Evolutionary conservation across 2,797 vertebrate genomes (phyloP).

Genomic region (Chrysolophus pictus): DNA sequence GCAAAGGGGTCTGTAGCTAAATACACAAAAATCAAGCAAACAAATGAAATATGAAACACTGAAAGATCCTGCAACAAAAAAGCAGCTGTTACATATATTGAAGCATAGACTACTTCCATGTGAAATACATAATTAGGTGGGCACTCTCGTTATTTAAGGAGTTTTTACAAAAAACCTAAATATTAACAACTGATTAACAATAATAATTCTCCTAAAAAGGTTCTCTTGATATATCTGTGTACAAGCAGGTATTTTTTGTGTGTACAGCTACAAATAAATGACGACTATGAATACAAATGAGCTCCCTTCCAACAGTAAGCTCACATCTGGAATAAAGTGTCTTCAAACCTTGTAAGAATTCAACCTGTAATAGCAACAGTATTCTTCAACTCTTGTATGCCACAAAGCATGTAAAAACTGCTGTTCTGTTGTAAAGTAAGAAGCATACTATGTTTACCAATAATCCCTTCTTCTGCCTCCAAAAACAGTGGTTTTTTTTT

Average conservation of each 20-base stretch:
- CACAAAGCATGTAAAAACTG: background rate
- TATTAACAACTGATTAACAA: background rate
- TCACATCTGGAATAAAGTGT: background rate
- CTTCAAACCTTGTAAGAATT: background rate
- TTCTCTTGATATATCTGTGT: background rate
- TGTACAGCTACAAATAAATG: background rate
- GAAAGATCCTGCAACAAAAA: background rate
- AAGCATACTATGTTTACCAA: background rate
- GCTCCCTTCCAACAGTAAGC: background rate
- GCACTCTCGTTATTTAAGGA: background rate
- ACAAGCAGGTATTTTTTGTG: background rate
- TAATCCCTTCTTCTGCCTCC: background rate
- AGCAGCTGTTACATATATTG: background rate
- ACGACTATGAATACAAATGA: background rate
- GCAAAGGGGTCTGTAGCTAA: conserved; percentile 91
- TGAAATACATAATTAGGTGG: background rate
- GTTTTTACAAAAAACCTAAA: background rate
- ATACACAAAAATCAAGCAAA: conserved; percentile 13
- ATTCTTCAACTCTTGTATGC: background rate
- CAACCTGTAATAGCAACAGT: background rate
- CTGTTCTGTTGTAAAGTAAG: background rate
- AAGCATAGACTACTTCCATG: background rate
- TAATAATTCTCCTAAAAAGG: background rate
- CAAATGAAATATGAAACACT: background rate
- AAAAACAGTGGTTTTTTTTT: background rate